These are phyloP conservation scores for Pollenia angustigena DNA, from an alignment of 2,888 invertebrate genomes.

Conservation along the genomic window DNA sequence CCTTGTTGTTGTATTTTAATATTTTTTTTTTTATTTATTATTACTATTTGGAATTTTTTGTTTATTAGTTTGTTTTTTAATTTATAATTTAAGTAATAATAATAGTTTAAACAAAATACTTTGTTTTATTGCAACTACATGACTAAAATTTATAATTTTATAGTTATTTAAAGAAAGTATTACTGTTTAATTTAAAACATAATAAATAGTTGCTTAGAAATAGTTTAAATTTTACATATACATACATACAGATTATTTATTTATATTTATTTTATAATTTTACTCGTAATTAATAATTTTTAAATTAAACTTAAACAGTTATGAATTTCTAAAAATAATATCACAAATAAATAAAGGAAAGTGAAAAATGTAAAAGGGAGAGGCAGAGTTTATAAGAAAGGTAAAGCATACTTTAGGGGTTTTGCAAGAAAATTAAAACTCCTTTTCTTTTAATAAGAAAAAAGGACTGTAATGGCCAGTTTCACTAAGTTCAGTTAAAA, in stretches of 20 bases:
- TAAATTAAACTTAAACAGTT: conserved; percentile 15
- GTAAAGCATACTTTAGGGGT: background rate
- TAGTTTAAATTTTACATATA: conserved; percentile 47
- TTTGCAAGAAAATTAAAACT: background rate
- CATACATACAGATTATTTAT: conserved; percentile 37
- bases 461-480: background rate
- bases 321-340: conserved; percentile 72
- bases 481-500: background rate
- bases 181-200: conserved; percentile 28
- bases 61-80: conserved; percentile 24
- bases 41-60: conserved; percentile 62
- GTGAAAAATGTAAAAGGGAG: background rate
- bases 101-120: conserved; percentile 71
- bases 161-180: conserved; percentile 17
- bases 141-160: conserved; percentile 57
- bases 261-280: conserved; percentile 7
- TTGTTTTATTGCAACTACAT: conserved; percentile 63
- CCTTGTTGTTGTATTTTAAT: conserved; percentile 42
- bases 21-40: conserved; percentile 18
- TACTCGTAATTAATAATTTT: background rate
- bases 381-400: background rate
- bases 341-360: conserved; percentile 73
- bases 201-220: conserved; percentile 60
- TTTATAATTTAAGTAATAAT: conserved; percentile 32
- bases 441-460: background rate